Evolutionary conservation across 2,797 vertebrate species (phyloP), one percentile per base, ranked within the genome.

Genomic region (Echeneis naucrates): DNA sequence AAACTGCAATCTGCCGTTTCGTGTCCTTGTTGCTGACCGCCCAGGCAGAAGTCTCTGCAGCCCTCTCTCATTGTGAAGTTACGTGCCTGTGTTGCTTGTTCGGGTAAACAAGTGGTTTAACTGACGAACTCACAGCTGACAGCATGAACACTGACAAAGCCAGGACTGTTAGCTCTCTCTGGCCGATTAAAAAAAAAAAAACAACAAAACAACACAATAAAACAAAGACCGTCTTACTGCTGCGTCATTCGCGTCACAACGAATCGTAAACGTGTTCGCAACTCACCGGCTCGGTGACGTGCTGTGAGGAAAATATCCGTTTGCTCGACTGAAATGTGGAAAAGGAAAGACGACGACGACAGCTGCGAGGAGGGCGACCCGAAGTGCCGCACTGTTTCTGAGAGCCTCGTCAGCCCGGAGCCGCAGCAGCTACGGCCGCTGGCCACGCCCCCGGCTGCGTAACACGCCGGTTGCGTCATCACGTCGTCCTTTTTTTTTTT

Each of bases 71-170:
- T 38, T 19, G 23, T 12, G 2, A n/a, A 54, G 2, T 58, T 40
- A 12, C 4, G 11, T 6, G 12, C 1, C 10, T 6, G 24, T 23
- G 3, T 10, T 44, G 1, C 21, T 50, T 23, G 9, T 1, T 4
- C 1, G 12, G 35, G 57, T 4, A 27, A 23, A 5, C 2, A 52
- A 70, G 45, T 51, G 21, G 52, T 58, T 30, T 19, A n/a, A n/a
- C n/a, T n/a, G n/a, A 52, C 5, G 2, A 88, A 90, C 73, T 88
- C 85, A 33, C 32, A 4, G 21, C 68, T 13, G 8, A 16, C 60
- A 17, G 26, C 17, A 12, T 58, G 61, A 73, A 74, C 76, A 81
- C 9, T 21, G 19, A 48, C 54, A 54, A 57, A 65, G 35, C 27
- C 12, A 53, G 32, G 40, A 33, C 7, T 17, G 21, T 27, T 59